phyloP scores from a whole-genome alignment of 1,140 invertebrate species.

The Babylonia areolata region DNA sequence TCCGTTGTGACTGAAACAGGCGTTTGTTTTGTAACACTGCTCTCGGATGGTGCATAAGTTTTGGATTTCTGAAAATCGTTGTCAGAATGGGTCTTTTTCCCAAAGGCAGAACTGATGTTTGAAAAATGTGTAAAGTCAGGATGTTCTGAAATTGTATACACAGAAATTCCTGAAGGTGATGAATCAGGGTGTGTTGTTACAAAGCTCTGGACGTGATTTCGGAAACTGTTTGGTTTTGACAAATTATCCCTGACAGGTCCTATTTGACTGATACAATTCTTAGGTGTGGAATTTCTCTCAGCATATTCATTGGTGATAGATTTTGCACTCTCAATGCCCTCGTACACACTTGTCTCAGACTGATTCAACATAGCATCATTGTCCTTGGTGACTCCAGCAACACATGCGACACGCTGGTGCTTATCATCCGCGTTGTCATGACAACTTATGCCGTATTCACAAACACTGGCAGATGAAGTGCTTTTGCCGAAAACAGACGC shows the following conservation, averaged over 20 bases:
- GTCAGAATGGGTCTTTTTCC: neutral
- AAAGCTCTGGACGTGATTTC: no score
- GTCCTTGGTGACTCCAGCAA: no score
- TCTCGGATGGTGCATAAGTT: neutral
- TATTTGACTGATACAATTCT: neutral
- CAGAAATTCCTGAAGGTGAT: neutral
- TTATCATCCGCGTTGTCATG: neutral
- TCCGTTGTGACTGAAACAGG: no score
- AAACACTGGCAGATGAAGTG: neutral
- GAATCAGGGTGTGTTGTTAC: neutral
- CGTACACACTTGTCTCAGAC: no score
- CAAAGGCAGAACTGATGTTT: neutral
- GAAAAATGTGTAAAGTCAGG: neutral
- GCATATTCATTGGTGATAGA: no score
- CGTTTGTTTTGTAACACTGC: no score
- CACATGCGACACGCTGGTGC: neutral
- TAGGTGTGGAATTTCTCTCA: no score
- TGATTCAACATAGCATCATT: no score
- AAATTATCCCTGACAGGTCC: no score
- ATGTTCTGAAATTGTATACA: neutral
- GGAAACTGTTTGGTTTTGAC: no score
- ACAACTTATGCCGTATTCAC: neutral
- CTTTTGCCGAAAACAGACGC: neutral
- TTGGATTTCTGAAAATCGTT: neutral
- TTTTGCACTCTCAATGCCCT: no score